These are phyloP conservation scores for Scelioninae gen. 1 DNA, from an alignment of 2,888 invertebrate genomes.

Conservation along the genomic window DNA sequence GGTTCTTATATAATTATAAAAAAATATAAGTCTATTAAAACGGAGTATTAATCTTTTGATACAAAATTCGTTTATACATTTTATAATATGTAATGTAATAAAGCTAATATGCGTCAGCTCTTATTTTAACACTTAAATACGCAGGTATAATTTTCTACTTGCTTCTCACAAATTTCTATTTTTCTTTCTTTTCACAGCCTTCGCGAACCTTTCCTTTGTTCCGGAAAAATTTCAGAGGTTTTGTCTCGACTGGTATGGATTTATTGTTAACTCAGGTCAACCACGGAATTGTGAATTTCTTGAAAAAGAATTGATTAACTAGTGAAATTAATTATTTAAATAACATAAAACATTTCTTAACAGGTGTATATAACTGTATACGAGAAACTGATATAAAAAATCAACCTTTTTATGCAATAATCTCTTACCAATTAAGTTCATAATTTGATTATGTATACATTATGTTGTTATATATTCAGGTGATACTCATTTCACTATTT, in stretches of 20 bases:
- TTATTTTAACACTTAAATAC: constrained; percentile 38
- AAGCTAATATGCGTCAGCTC: constrained; percentile 13
- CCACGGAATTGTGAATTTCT: not conserved
- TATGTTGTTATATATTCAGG: no score
- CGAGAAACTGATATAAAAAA: no score
- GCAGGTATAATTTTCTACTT: constrained; percentile 25
- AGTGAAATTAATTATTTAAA: not conserved
- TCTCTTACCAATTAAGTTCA: no score
- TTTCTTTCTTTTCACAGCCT: constrained; percentile 24
- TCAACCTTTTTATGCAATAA: no score
- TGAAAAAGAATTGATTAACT: constrained; percentile 11
- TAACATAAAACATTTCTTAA: not conserved
- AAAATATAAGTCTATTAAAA: no score
- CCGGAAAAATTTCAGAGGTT: constrained; percentile 19
- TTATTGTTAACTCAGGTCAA: constrained; percentile 29
- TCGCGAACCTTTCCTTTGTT: constrained; percentile 26
- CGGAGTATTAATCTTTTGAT: no score
- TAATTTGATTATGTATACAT: no score
- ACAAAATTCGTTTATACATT: no score
- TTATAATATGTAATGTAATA: no score
- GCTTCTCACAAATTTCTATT: constrained; percentile 24
- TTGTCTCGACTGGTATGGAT: constrained; percentile 27
- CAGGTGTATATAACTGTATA: no score
- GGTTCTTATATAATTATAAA: no score
- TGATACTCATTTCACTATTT: no score